phyloP scores from a whole-genome alignment of 2,888 invertebrate species.

The Drosophila dives region DNA sequence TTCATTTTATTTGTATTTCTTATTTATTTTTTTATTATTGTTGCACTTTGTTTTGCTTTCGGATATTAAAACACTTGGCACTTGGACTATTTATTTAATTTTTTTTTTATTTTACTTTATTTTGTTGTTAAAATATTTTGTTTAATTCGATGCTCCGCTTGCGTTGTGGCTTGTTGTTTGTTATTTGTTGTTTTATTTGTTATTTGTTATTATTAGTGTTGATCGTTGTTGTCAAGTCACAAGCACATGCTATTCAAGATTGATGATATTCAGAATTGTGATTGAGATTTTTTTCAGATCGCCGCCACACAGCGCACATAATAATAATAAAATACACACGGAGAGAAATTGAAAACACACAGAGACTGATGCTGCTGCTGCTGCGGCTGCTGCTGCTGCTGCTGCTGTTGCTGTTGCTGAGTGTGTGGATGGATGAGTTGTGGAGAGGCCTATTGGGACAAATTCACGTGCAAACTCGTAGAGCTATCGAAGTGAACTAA shows the following conservation, averaged over 20 bases:
- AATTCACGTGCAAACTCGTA: constrained; percentile 85
- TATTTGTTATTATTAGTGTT: constrained; percentile 25
- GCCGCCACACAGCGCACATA: constrained; percentile 45
- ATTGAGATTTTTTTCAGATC: constrained; percentile 51
- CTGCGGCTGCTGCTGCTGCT: constrained; percentile 3
- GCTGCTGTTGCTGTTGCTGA: constrained; percentile 6
- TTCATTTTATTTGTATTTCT: not conserved
- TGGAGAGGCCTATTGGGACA: constrained; percentile 71
- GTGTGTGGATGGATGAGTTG: constrained; percentile 7
- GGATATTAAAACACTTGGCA: constrained; percentile 46
- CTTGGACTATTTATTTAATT: constrained; percentile 31
- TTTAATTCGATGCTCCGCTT: constrained; percentile 24
- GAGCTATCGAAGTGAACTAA: constrained; percentile 86
- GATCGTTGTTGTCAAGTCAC: constrained; percentile 28
- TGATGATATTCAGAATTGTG: constrained; percentile 43
- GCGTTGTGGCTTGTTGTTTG: constrained; percentile 6
- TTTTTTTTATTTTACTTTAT: not conserved
- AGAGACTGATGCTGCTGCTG: constrained; percentile 32
- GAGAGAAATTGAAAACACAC: constrained; percentile 33
- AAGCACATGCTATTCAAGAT: constrained; percentile 20
- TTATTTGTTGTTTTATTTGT: constrained; percentile 14
- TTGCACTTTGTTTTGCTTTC: constrained; percentile 30
- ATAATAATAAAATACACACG: constrained; percentile 48
- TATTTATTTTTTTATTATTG: constrained; percentile 11
- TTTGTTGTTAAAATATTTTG: constrained; percentile 16